Evolutionary conservation across 2,888 invertebrate genomes (phyloP).

Genomic region (Aradus depressus): DNA sequence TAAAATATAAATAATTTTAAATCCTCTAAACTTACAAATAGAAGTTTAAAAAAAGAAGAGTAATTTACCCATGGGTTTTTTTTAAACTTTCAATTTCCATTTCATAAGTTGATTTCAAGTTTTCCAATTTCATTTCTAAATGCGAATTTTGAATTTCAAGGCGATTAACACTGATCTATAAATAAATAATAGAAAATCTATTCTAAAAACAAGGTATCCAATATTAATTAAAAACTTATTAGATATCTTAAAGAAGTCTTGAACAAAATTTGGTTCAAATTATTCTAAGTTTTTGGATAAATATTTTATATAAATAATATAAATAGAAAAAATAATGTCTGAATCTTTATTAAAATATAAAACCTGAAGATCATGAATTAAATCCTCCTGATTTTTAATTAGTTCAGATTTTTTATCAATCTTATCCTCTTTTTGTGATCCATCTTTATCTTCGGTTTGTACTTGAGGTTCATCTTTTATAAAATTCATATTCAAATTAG

Average conservation of each 20-base stretch:
- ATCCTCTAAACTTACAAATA: not conserved
- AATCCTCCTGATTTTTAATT: conserved; percentile 8
- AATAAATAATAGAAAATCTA: not conserved
- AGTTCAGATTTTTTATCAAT: conserved; percentile 4
- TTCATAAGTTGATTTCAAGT: conserved; percentile 19
- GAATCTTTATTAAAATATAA: not conserved
- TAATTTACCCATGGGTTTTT: conserved; percentile 21
- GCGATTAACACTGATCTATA: conserved; percentile 22
- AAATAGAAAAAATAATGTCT: not conserved
- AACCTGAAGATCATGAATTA: conserved; percentile 15
- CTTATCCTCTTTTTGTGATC: not conserved
- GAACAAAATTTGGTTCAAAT: too few species aligned
- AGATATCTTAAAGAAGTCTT: too few species aligned
- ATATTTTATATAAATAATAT: not conserved
- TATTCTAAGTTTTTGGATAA: too few species aligned
- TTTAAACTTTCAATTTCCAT: conserved; percentile 26
- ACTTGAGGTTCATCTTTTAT: not conserved
- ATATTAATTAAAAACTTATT: not conserved
- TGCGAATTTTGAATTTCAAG: conserved; percentile 23
- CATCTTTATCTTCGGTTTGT: not conserved
- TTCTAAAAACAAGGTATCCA: not conserved
- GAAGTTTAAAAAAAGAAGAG: not conserved
- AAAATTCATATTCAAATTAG: not conserved
- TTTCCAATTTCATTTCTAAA: conserved; percentile 24
- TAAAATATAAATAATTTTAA: not conserved